Base-by-base conservation (phyloP, 2,888 invertebrate genomes). In the Leucoma salicis region DNA sequence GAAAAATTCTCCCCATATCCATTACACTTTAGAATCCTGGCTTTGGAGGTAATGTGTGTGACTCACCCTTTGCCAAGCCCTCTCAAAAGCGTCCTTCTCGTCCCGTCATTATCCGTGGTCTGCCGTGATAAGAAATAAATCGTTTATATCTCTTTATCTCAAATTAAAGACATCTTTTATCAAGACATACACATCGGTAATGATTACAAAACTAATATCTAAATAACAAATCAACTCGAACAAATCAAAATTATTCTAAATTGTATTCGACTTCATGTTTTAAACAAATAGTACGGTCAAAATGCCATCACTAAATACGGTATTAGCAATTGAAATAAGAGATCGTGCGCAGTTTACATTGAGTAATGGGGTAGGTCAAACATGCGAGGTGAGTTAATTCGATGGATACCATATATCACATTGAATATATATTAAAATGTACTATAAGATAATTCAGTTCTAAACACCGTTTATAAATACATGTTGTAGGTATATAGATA, bases 321-420 rank as follows among this genome's bases (percentile, higher is more conserved):
- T 53, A 85, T 86, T 84, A 81, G 83, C 82, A 86, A 78, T 85
- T 78, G 77, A 71, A 86, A 86, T 85, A 58, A 67, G 68, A 57
- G 71, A 64, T 68, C 79, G 81, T 78, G 78, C 63, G 62, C 60
- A 63, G 77, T 62, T 66, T 75, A 72, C 64, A 62, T 76, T 78
- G 66, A 78, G 80, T 76, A 82, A 82, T 82, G 68, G 82, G 85
- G 79, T 83, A 86, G 84, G 86, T 86, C 84, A 82, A 63, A 79
- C 79, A 80, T 79, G 82, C 70, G 71, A 65, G 59, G 59, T 59
- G 70, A 70, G 74, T 78, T 74, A 66, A 71, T 74, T 58, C 56
- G 45, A 63, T 66, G 42, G 50, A 49, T 38, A 43, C 39, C 41
- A 32, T 56, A 54, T 51, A 25, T 7, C 37, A 44, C 53, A 47